Conservation (phyloP, 1,140 invertebrate genomes). For the Megalonaias nervosa region DNA sequence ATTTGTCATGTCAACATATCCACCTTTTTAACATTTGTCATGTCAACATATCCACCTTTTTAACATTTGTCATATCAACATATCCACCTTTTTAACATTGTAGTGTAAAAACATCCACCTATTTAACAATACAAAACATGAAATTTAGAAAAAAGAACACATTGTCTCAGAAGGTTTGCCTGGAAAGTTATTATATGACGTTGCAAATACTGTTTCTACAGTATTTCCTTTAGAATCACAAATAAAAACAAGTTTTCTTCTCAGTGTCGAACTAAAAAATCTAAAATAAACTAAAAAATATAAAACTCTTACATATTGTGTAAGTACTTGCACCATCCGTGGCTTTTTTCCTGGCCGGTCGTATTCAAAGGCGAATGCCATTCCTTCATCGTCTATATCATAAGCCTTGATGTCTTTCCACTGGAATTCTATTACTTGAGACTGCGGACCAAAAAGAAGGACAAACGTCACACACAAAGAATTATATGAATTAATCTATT, state of each 20-base stretch:
- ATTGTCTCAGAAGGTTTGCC: neutral
- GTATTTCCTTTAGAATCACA: constrained; percentile 4
- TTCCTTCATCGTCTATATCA: constrained; percentile 92
- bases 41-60: no score
- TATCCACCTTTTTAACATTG: no score
- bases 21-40: no score
- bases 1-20: no score
- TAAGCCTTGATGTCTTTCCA: constrained; percentile 88
- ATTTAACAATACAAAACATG: no score
- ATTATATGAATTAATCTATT: neutral
- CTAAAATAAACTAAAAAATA: constrained; percentile 7
- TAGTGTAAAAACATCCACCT: no score
- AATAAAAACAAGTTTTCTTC: constrained; percentile 7
- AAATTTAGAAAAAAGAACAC: neutral
- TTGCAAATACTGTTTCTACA: neutral
- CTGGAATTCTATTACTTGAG: constrained; percentile 86
- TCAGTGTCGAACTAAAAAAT: neutral
- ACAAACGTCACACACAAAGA: neutral
- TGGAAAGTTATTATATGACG: neutral
- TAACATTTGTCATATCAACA: no score
- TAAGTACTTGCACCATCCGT: constrained; percentile 90
- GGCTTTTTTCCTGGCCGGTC: constrained; percentile 85
- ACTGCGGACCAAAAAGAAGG: constrained; percentile 67
- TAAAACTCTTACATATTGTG: constrained; percentile 89
- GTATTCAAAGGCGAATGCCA: constrained; percentile 92